phyloP scores from a whole-genome alignment of 2,113 vertebrate species.

The Colossoma macropomum region DNA sequence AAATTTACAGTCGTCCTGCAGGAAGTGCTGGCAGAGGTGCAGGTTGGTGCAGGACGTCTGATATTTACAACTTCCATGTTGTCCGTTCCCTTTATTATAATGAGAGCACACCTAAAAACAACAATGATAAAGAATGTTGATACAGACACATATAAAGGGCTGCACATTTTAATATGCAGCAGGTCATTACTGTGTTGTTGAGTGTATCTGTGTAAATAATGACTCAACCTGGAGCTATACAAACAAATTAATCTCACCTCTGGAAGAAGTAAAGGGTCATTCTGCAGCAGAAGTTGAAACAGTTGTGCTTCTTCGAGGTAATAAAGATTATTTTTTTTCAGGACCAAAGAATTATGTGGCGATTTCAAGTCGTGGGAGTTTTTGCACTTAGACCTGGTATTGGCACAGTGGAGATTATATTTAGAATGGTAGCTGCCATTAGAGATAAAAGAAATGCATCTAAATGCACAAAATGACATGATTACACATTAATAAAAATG shows the following conservation, averaged over 20 bases:
- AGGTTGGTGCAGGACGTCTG: conserved; percentile 70
- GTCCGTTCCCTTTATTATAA: conserved; percentile 76
- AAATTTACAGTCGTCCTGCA: conserved; percentile 74
- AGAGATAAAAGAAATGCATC: not conserved
- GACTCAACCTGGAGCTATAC: not conserved
- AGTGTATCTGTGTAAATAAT: not conserved
- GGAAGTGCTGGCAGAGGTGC: conserved; percentile 75
- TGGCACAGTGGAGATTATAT: not conserved
- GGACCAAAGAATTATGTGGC: conserved; percentile 58
- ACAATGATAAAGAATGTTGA: not conserved
- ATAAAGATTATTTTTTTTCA: conserved; percentile 55
- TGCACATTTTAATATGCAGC: not conserved
- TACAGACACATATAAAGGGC: not conserved
- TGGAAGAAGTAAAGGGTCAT: conserved; percentile 75
- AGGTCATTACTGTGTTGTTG: not conserved
- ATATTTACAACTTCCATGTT: conserved; percentile 71
- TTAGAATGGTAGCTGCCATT: not conserved
- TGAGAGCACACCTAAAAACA: conserved; percentile 72
- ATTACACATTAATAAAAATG: too few relatives aligned
- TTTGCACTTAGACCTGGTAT: conserved; percentile 72
- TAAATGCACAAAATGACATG: too few relatives aligned
- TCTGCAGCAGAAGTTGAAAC: conserved; percentile 78
- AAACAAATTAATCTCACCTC: conserved; percentile 65
- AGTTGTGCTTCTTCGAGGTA: conserved; percentile 68
- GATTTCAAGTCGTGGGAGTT: conserved; percentile 64